Base-by-base conservation (phyloP, 2,113 vertebrate species). In the Cavia aperea region DNA sequence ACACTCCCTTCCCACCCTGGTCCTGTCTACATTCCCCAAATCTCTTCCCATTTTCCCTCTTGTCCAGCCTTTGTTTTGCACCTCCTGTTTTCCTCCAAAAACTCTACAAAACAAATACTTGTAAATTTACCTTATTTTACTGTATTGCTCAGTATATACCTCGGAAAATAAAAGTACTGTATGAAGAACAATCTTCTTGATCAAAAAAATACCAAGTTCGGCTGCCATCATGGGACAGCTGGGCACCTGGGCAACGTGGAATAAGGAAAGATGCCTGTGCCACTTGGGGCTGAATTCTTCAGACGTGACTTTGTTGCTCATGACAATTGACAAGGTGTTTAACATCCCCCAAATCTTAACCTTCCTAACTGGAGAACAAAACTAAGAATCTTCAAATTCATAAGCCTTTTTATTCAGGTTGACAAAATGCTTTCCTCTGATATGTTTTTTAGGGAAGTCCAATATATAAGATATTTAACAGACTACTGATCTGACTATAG, bases 91-190 rank as follows among this genome's bases (percentile, higher is more conserved):
- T 70, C 51, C 81, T 88, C 62, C n/a, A 65, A 63, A 49, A 72
- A 84, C 36, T 46, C 29, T n/a, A 33, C 3, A 60, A 81, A 51
- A 79, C 86, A 90, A 63, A 78, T 19, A 63, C 82, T 93, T 83
- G 72, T 87, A 92, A 82, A 43, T 90, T 83, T 73, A 73, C 88
- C 54, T 89, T 86, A 21, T 70, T 91, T 93, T 72, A 87, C 36
- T 88, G 23, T 24, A 16, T 88, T 90, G 12, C 70, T 94, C 26
- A 81, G 49, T 54, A 79, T 63, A 46, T 31, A 82, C 36, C 5
- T 87, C 29, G 87, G 77, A 46, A 90, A 93, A 79, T 11, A 31
- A 88, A 93, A 79, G 31, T 91, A 88, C 70, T 63, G 1, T 31
- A 78, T 63, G 81, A 85, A 88, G 29, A 81, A 66, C 31, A 70